Evolutionary conservation across 2,888 invertebrate species (phyloP).

Genomic region (Zelleria hepariella): DNA sequence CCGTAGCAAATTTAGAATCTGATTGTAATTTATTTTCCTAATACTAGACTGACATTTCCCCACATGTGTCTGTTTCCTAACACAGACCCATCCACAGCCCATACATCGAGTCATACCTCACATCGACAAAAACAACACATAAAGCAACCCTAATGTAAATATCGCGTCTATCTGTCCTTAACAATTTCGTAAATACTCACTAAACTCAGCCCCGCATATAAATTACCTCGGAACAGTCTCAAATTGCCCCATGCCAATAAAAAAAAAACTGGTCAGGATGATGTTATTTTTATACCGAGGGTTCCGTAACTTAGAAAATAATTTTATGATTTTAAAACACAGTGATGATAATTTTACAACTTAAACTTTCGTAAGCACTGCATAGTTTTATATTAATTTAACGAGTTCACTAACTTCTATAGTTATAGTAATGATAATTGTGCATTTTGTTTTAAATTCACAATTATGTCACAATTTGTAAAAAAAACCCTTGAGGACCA

Average conservation of each 20-base stretch:
- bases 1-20: too few relatives aligned
- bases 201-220: slow-evolving; percentile 68
- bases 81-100: not conserved
- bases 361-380: too few relatives aligned
- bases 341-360: too few relatives aligned
- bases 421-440: too few relatives aligned
- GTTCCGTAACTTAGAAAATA: not conserved
- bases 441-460: too few relatives aligned
- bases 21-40: not conserved
- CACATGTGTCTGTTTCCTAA: not conserved
- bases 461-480: too few relatives aligned
- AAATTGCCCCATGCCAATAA: slow-evolving; percentile 67
- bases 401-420: too few relatives aligned
- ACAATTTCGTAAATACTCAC: slow-evolving; percentile 69
- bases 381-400: too few relatives aligned
- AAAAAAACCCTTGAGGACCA: too few relatives aligned
- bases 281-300: not conserved
- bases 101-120: not conserved
- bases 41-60: not conserved
- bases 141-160: slow-evolving; percentile 63
- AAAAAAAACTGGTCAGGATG: slow-evolving; percentile 31
- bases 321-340: not conserved
- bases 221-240: slow-evolving; percentile 64
- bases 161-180: slow-evolving; percentile 68
- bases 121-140: slow-evolving; percentile 20